These are phyloP conservation scores for Drosophila navojoa DNA, from an alignment of 1,140 invertebrate genomes.

Conservation along the genomic window DNA sequence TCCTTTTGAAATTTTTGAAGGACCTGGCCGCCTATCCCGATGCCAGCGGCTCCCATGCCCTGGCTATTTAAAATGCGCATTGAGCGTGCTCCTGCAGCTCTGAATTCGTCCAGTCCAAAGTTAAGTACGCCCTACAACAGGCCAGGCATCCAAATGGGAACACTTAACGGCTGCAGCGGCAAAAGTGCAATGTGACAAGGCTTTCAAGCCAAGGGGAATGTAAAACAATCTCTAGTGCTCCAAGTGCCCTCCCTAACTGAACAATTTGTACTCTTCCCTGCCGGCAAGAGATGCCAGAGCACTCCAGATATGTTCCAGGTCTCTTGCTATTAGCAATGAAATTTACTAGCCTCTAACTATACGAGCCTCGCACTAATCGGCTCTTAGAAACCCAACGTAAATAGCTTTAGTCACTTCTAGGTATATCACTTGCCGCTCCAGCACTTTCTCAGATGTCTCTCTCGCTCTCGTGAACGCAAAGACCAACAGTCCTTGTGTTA, in stretches of 20 bases:
- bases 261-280: neutral
- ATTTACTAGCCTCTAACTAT: neutral
- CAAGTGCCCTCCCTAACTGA: neutral
- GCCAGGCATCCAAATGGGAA: slow-evolving; percentile 1
- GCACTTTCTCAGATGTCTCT: neutral
- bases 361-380: no score
- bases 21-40: slow-evolving; percentile 37
- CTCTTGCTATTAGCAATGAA: neutral
- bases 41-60: slow-evolving; percentile 49
- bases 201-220: neutral
- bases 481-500: slow-evolving; percentile 57
- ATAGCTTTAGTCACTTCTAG: no score
- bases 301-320: no score
- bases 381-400: no score
- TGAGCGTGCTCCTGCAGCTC: slow-evolving; percentile 49
- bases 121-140: slow-evolving; percentile 3
- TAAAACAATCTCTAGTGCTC: neutral
- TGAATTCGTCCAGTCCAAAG: slow-evolving; percentile 18
- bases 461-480: neutral
- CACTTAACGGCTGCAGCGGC: slow-evolving; percentile 4
- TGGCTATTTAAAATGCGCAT: slow-evolving; percentile 64
- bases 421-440: neutral
- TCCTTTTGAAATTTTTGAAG: slow-evolving; percentile 26
- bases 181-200: slow-evolving; percentile 5
- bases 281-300: neutral